Base-by-base conservation (phyloP, 2,888 invertebrate species). In the Elegia similella region DNA sequence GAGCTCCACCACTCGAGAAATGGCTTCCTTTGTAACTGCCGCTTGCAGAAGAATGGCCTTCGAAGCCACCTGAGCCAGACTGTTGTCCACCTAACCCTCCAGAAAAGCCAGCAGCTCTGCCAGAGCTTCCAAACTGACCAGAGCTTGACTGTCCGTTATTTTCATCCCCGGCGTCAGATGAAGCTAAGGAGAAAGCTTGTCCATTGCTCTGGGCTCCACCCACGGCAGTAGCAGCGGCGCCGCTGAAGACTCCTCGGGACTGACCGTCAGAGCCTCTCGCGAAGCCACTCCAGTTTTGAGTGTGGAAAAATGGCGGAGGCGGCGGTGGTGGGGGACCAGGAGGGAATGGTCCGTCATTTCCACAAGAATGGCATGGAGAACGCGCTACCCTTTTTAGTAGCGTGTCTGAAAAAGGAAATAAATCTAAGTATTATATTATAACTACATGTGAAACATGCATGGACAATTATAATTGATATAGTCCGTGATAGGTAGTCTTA, bases 201-300 rank as follows among this genome's bases (percentile, higher is more conserved):
- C 81, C 78, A 13, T 66, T 53, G 42, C 62, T 59, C 42, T 75
- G 69, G 5, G 56, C 56, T 2, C 63, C 70, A 32, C 66, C 71
- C 29, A 70, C 73, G 1, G 68, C 67, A n/a, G 76, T 69, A 7
- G 80, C 69, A 6, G 78, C 80, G 0, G 80, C 80, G 2, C 80
- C 80, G 57, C 82, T 85, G 56, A 80, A 85, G 0, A 86, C 76
- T 53, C 84, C 81, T 42, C 76, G 76, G 32, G 70, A 70, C 2
- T 62, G 53, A 1, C 84, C 84, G 48, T 73, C 70, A 32, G 66
- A 34, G 16, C 66, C 70, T 54, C 75, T 75, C 8, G 78, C 64
- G 8, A 78, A 60, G 1, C 86, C 86, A 17, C 77, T 80, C 85
- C 85, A 86, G 48, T 87, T 78, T n/a, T 78, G 74, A 0, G 84